Percentiles rank a stretch among this genome's conserved stretches.
Evolutionary conservation across 2,888 invertebrate species (phyloP).

Genomic region (Caenorhabditis sp.): DNA sequence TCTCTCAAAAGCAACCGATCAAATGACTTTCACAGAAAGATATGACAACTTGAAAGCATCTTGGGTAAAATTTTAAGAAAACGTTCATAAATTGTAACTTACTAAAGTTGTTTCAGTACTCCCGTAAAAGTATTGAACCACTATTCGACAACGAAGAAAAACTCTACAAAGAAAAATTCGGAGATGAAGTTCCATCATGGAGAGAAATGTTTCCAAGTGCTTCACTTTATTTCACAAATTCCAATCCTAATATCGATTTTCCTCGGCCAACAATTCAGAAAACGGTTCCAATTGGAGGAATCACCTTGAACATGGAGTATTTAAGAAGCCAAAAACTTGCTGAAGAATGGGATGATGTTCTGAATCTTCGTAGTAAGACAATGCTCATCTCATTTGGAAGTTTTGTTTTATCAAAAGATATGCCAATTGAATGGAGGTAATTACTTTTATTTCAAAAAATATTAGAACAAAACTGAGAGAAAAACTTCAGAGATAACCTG

Average conservation of each 20-base stretch:
- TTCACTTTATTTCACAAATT: constrained; percentile 24
- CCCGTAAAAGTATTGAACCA: constrained; percentile 6
- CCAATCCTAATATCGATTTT: constrained; percentile 41
- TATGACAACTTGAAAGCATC: neutral
- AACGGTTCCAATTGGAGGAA: constrained; percentile 34
- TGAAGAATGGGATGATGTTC: constrained; percentile 7
- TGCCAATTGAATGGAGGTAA: constrained; percentile 15
- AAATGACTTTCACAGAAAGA: neutral
- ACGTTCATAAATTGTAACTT: too few relatives aligned
- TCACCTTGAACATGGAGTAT: too few relatives aligned
- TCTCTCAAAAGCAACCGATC: neutral
- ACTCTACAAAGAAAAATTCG: constrained; percentile 9
- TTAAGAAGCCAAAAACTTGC: too few relatives aligned
- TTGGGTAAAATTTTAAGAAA: neutral
- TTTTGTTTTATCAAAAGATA: constrained; percentile 6
- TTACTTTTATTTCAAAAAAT: too few relatives aligned
- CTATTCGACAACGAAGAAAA: constrained; percentile 19
- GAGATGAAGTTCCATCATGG: constrained; percentile 18
- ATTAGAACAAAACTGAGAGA: too few relatives aligned
- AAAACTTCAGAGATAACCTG: too few relatives aligned
- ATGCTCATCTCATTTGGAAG: constrained; percentile 29
- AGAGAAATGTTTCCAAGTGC: constrained; percentile 16
- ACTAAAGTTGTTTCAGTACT: too few relatives aligned
- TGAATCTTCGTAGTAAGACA: constrained; percentile 6
- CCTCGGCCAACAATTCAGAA: constrained; percentile 29